phyloP scores from a whole-genome alignment of 1,140 invertebrate genomes.

The Drosophila mayri region DNA sequence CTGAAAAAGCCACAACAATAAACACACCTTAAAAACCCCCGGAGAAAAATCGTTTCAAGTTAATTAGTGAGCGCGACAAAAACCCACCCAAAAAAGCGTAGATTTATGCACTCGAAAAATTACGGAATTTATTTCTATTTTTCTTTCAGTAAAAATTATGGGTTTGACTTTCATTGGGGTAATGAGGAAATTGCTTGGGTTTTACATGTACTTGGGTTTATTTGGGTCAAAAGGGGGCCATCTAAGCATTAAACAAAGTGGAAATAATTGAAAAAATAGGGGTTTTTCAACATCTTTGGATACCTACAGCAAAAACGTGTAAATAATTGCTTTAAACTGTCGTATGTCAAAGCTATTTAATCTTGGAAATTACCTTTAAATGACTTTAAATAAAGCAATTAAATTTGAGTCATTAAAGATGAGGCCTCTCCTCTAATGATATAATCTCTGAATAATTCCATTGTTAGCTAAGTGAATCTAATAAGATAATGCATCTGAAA shows the following conservation, averaged over 20 bases:
- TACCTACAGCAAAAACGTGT: constrained; percentile 12
- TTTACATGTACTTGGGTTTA: constrained; percentile 11
- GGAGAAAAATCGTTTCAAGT: constrained; percentile 61
- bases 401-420: constrained; percentile 12
- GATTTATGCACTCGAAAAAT: constrained; percentile 66
- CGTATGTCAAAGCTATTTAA: background rate
- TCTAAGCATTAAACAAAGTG: background rate
- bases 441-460: constrained; percentile 19
- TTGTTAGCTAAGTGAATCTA: constrained; percentile 5
- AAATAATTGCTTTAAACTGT: constrained; percentile 19
- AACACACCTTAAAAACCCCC: constrained; percentile 71
- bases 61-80: constrained; percentile 77
- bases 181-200: constrained; percentile 45
- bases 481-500: background rate
- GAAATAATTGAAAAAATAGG: constrained; percentile 1
- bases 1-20: constrained; percentile 47
- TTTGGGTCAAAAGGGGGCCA: constrained; percentile 6
- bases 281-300: background rate
- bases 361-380: constrained; percentile 18
- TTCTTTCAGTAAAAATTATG: constrained; percentile 6
- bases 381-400: constrained; percentile 50
- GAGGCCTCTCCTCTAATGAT: constrained; percentile 12
- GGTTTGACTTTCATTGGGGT: constrained; percentile 48
- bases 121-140: constrained; percentile 29
- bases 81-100: constrained; percentile 70